Conservation (phyloP, 2,113 vertebrate genomes). For the Poeciliopsis occidentalis region DNA sequence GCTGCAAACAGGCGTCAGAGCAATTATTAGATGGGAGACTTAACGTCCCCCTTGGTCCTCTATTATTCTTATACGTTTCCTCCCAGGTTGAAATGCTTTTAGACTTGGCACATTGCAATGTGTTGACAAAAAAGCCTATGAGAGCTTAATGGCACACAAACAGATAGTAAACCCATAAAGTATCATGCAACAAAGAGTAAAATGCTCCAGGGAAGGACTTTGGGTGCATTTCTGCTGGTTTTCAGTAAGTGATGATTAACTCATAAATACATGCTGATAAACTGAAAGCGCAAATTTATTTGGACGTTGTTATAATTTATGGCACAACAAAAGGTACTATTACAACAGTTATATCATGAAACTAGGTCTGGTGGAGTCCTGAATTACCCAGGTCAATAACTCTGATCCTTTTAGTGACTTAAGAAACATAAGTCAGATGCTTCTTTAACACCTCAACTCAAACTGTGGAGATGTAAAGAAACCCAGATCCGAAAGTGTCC, state of each 20-base stretch:
- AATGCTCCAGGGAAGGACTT: slow-evolving; percentile 1
- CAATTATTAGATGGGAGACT: slow-evolving; percentile 55
- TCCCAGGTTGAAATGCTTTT: slow-evolving; percentile 52
- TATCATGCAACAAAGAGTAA: slow-evolving; percentile 36
- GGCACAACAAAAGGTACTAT: background rate
- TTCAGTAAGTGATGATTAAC: background rate
- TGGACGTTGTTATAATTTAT: background rate
- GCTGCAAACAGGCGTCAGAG: slow-evolving; percentile 44
- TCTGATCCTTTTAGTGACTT: background rate
- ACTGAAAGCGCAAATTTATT: background rate
- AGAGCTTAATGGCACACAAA: slow-evolving; percentile 63
- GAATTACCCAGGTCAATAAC: background rate
- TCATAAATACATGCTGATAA: background rate
- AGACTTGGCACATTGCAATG: slow-evolving; percentile 64
- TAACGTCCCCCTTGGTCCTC: slow-evolving; percentile 48
- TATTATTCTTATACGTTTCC: slow-evolving; percentile 52
- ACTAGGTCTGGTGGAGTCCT: background rate
- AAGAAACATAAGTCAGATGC: too few relatives aligned
- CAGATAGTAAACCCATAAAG: slow-evolving; percentile 54
- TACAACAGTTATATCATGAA: background rate
- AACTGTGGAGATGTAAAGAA: background rate
- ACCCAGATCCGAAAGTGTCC: background rate
- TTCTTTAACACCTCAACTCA: background rate
- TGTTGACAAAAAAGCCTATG: slow-evolving; percentile 71
- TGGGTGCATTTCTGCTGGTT: background rate